Evolutionary conservation across 2,113 vertebrate species (phyloP).

Genomic region (Paradisaea rubra): DNA sequence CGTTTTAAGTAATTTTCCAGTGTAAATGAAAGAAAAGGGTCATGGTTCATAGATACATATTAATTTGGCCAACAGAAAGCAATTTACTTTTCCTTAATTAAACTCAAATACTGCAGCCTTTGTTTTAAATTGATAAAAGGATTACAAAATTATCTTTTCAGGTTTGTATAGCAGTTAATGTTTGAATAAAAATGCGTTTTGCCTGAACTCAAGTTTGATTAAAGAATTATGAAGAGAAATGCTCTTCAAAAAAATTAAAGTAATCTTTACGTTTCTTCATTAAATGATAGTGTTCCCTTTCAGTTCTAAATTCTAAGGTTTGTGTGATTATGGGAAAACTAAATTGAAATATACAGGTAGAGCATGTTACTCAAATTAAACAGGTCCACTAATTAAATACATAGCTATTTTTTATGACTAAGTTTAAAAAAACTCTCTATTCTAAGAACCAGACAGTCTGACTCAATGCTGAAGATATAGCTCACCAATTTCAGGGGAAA

Average conservation of each 20-base stretch:
- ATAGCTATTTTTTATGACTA: neutral
- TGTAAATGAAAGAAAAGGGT: constrained; percentile 18
- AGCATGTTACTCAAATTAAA: neutral
- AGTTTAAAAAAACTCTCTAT: neutral
- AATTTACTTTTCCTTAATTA: constrained; percentile 55
- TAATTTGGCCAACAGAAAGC: constrained; percentile 41
- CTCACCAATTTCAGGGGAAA: neutral
- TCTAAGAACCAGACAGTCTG: neutral
- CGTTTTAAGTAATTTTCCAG: neutral
- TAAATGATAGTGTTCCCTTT: neutral
- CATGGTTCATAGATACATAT: constrained; percentile 41
- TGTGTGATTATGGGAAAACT: neutral
- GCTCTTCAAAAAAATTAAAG: neutral
- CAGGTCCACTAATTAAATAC: neutral
- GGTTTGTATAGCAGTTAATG: neutral
- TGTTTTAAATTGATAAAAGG: constrained; percentile 49
- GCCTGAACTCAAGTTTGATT: neutral
- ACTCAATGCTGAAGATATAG: neutral
- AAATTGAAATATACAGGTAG: neutral
- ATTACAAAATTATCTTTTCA: constrained; percentile 41
- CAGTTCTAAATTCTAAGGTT: neutral
- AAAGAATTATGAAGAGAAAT: neutral
- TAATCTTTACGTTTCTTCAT: neutral
- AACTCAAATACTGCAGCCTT: constrained; percentile 10
- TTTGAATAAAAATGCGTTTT: constrained; percentile 31